Base-by-base conservation (phyloP, 1,140 invertebrate species). In the Drosophila insularis region DNA sequence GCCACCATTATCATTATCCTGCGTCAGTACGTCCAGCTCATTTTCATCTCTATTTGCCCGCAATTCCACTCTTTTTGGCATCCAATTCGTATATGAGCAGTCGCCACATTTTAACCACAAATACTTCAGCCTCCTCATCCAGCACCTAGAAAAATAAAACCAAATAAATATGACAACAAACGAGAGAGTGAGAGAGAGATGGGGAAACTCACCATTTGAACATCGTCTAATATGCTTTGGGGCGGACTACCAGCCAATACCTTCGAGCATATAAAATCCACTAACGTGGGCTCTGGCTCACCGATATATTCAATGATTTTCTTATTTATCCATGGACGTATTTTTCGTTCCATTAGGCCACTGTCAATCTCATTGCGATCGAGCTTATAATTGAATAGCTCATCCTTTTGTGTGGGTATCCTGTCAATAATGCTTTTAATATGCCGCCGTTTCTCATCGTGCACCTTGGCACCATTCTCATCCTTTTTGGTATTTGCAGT, bases 31-130 rank as follows among this genome's bases (percentile, higher is more conserved):
- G 17, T n/a, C 31, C 14, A 23, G 23, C 23, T 27, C 5, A 27
- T 27, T n/a, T 32, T 14, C 43, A 13, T 17, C 63, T 84, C 63
- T 84, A 85, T 39, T 85, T 85, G 65, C 77, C 67, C n/a, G 58
- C 80, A 71, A 87, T 79, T 64, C 80, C 96, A 92, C 96, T 94
- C 92, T 99, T 99, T 93, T 99, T 99, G 50, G 98, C 98, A 95
- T 99, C 98, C 79, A 99, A 98, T 95, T 99, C 98, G 93, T 99
- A 99, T 82, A 99, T 99, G 63, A 99, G 94, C 92, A 99, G 94
- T 89, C 99, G 95, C 99, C 98, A 99, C 97, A 99, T 98, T 95
- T 99, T 99, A 40, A 99, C 98, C 80, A 99, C 98, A 94, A 99
- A 99, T 60, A 99, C 98, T 94, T 99, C 98, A 6, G 99, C 98